Base-by-base conservation (phyloP, 1,140 invertebrate species). In the Ooceraea biroi region DNA sequence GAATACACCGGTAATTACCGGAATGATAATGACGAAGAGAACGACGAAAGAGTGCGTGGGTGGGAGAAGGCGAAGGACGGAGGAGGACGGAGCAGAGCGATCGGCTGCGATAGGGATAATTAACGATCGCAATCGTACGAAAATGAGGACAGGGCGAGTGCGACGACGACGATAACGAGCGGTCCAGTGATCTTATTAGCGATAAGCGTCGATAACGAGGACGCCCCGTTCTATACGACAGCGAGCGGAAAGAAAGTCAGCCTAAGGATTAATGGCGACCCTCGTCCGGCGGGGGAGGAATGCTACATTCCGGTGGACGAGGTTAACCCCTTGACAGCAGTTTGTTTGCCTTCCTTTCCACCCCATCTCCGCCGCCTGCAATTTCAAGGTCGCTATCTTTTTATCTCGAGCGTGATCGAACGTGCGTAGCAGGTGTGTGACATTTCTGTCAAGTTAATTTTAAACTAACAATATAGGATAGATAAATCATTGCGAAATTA, bases 91-190 rank as follows among this genome's bases (percentile, higher is more conserved):
- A 44, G 46, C 57, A 89, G 89, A 90, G 90, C 89, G 93, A 93
- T 94, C 90, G 82, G 86, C 84, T 80, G 84, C 88, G 93, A 94
- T 92, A 93, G 91, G 91, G 89, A 93, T 94, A 94, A 94, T 94
- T 94, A 94, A 94, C 91, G 93, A 94, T 93, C 88, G 90, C 91
- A 92, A 93, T 93, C 91, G 91, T 90, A 93, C 91, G 93, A 94
- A 94, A 94, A 94, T 90, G 92, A 91, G 92, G 90, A 92, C 90
- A 89, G 89, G 88, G 86, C 86, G 90, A 90, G 88, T 89, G 89
- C 91, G 92, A 91, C 90, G 90, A 91, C 90, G 91, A 92, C 91
- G 93, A 93, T 94, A 93, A 93, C 93, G 91, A 94, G 93, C 92
- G 90, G 90, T 92, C 91, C 89, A 91, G 90, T 90, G 92, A 93